phyloP scores from a whole-genome alignment of 2,888 invertebrate genomes.

The Acanthosepion pharaonis region DNA sequence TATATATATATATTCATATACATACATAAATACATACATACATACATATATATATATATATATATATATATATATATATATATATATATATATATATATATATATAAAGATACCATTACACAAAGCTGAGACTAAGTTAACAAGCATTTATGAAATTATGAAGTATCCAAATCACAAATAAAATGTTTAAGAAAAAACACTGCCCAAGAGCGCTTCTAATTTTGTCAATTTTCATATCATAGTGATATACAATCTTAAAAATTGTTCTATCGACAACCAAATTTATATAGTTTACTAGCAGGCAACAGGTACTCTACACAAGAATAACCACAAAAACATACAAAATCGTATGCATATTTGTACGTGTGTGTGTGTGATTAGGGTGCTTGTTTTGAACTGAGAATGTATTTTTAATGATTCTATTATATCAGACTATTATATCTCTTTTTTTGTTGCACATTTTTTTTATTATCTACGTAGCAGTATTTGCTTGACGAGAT shows the following conservation, averaged over 20 bases:
- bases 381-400: neutral
- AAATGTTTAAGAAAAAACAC: neutral
- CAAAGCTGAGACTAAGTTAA: neutral
- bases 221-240: neutral
- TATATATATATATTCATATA: conserved; percentile 14
- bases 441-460: neutral
- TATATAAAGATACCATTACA: neutral
- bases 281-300: neutral
- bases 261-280: neutral
- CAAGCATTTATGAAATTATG: neutral
- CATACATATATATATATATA: neutral
- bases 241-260: neutral
- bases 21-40: neutral
- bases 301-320: neutral
- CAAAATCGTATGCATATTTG: neutral
- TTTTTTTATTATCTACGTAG: neutral
- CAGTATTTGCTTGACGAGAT: neutral
- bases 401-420: neutral
- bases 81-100: neutral
- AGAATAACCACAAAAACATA: neutral
- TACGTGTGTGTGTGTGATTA: neutral
- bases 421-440: neutral
- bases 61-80: neutral
- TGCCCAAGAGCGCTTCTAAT: neutral
- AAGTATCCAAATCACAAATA: neutral